Conservation (phyloP, 2,113 vertebrate species). For the Tupaia tana region DNA sequence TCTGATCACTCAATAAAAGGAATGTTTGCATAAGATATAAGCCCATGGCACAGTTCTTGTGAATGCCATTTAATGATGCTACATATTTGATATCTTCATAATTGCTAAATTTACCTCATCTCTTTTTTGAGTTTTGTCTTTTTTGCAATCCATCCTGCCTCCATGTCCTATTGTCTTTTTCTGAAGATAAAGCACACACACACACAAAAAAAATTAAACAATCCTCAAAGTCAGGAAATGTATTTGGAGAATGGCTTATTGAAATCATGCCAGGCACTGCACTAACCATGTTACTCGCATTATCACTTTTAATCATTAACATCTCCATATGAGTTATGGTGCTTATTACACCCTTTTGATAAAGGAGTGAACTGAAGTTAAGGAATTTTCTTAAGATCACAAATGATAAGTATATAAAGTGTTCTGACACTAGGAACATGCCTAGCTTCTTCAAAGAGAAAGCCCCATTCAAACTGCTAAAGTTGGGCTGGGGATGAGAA, state of each 20-base stretch:
- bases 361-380: background rate
- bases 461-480: background rate
- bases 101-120: background rate
- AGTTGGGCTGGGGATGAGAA: rapidly evolving
- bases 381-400: background rate
- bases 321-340: background rate
- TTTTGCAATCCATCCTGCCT: background rate
- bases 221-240: background rate
- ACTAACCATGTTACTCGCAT: background rate
- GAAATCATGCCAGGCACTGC: background rate
- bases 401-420: background rate
- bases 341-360: background rate
- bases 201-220: background rate
- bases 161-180: no score
- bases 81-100: background rate
- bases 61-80: background rate
- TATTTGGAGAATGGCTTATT: background rate
- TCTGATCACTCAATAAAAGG: background rate
- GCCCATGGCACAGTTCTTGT: background rate
- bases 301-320: background rate
- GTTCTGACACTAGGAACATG: background rate
- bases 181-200: background rate
- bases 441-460: background rate
- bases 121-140: background rate
- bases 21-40: background rate